Evolutionary conservation across 1,140 invertebrate genomes (phyloP).

Genomic region (Nomia melanderi): DNA sequence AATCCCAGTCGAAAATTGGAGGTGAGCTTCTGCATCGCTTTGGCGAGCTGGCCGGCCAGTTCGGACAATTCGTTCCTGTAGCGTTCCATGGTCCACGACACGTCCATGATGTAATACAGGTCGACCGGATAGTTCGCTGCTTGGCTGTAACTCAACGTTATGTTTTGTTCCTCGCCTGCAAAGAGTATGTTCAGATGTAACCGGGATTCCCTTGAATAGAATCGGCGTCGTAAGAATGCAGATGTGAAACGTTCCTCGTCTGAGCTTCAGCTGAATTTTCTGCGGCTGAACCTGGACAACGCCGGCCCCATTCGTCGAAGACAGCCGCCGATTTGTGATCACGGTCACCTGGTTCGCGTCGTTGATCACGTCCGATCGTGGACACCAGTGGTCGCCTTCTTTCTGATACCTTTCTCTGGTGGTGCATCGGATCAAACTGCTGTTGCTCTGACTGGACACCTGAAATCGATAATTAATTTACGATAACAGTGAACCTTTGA

Average conservation of each 20-base stretch:
- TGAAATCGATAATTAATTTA: constrained; percentile 11
- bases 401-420: constrained; percentile 50
- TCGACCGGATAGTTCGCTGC: constrained; percentile 93
- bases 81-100: constrained; percentile 90
- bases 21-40: constrained; percentile 88
- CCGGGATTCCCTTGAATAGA: not conserved
- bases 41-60: constrained; percentile 84
- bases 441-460: constrained; percentile 30
- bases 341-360: constrained; percentile 31
- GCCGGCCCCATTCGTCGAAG: constrained; percentile 49
- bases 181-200: not conserved
- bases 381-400: constrained; percentile 64
- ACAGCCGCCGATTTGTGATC: constrained; percentile 56
- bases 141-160: constrained; percentile 79
- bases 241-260: constrained; percentile 56
- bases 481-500: too few relatives aligned
- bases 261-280: constrained; percentile 56
- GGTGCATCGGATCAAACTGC: constrained; percentile 59
- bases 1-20: constrained; percentile 91
- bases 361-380: constrained; percentile 42
- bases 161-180: constrained; percentile 63
- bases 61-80: constrained; percentile 86
- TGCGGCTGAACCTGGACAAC: constrained; percentile 71
- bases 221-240: not conserved
- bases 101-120: constrained; percentile 93